A percentile compares a stretch with the other conserved stretches of the same genome.
Evolutionary conservation across 2,888 invertebrate species (phyloP).

Genomic region (Epistrophe grossulariae): DNA sequence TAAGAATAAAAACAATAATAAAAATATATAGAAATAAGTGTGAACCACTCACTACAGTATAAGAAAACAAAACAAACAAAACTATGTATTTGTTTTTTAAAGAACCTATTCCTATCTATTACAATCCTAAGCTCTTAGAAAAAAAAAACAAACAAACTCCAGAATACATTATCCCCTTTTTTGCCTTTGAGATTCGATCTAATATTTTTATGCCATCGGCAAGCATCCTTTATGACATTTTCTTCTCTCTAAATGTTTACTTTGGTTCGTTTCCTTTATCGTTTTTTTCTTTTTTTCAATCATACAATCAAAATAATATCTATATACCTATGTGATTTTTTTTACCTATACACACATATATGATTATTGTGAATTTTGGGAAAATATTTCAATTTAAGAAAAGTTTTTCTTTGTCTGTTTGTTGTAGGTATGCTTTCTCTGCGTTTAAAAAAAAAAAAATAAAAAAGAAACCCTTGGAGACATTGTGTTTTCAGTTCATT

Average conservation of each 20-base stretch:
- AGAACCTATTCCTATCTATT: conserved; percentile 26
- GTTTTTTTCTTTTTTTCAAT: not conserved
- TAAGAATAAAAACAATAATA: not conserved
- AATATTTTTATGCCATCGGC: conserved; percentile 45
- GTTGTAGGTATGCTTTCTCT: not conserved
- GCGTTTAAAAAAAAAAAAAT: not conserved
- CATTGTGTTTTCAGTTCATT: not conserved
- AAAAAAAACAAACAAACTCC: not conserved
- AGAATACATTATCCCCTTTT: conserved; percentile 54
- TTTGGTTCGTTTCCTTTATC: conserved; percentile 39
- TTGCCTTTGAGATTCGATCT: conserved; percentile 15
- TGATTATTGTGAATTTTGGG: conserved; percentile 40
- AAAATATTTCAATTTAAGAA: conserved; percentile 27
- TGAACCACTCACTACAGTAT: not conserved
- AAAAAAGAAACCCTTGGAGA: conserved; percentile 8
- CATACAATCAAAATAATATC: not conserved
- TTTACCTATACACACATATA: not conserved
- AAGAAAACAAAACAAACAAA: conserved; percentile 2
- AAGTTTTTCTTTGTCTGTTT: not conserved
- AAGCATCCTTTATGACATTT: conserved; percentile 25
- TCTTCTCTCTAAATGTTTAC: conserved; percentile 47
- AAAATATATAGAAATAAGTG: not conserved
- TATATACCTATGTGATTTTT: not conserved
- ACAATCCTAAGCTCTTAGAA: conserved; percentile 1
- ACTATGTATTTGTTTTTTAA: conserved; percentile 7